Conservation (phyloP, 2,888 invertebrate genomes). For the Cremastobaeus sp. region DNA sequence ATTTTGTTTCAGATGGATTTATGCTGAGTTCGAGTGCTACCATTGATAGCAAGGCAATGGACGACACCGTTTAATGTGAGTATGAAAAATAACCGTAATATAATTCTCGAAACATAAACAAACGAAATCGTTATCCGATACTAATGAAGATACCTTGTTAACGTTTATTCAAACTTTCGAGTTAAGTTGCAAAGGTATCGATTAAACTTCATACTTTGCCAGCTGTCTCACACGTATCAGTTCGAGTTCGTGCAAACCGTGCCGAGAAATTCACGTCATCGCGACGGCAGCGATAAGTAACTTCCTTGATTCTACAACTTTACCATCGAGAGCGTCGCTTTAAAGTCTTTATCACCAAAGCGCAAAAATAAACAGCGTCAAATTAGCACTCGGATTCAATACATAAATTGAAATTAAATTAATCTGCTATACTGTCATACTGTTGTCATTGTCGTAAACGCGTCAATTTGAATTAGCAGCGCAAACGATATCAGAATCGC, state of each 20-base stretch:
- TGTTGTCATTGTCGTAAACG: slow-evolving; percentile 40
- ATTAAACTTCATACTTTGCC: slow-evolving; percentile 58
- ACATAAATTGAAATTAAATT: slow-evolving; percentile 46
- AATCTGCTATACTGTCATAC: slow-evolving; percentile 48
- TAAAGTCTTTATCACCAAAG: slow-evolving; percentile 46
- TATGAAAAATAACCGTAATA: background rate
- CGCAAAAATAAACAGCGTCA: slow-evolving; percentile 54
- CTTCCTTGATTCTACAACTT: slow-evolving; percentile 57
- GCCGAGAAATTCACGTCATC: slow-evolving; percentile 54
- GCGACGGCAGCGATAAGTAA: slow-evolving; percentile 57
- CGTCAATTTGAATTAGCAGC: slow-evolving; percentile 34
- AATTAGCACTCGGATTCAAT: slow-evolving; percentile 53
- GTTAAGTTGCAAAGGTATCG: slow-evolving; percentile 55
- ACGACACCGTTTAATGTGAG: slow-evolving; percentile 37
- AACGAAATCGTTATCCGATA: slow-evolving; percentile 21
- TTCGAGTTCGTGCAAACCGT: slow-evolving; percentile 51
- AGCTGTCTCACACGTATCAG: slow-evolving; percentile 55
- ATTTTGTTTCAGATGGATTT: slow-evolving; percentile 34
- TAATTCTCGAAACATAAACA: background rate
- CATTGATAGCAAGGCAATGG: too few relatives aligned
- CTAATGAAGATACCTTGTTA: slow-evolving; percentile 54
- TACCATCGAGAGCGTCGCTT: slow-evolving; percentile 51
- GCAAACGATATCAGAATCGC: too few relatives aligned
- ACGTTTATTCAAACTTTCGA: slow-evolving; percentile 56
- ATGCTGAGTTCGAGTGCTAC: too few relatives aligned